Evolutionary conservation across 2,113 vertebrate genomes (phyloP), one percentile per base, ranked within the genome.

Genomic region (Xiphorhynchus elegans): DNA sequence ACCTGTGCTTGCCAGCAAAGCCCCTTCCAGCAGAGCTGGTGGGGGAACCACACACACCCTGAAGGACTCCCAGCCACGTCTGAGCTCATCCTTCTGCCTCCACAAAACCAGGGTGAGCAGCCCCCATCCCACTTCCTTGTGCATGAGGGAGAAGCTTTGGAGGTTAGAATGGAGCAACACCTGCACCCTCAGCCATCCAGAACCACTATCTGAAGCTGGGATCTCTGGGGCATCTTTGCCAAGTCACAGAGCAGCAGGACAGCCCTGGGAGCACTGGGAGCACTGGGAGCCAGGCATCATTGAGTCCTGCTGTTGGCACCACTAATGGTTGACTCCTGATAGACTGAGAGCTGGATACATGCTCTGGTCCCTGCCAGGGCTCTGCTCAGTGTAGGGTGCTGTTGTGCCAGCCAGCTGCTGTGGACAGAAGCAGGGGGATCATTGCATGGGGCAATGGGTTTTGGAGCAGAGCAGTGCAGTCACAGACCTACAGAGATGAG

Each of bases 271-370:
- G 14, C 21, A 46, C 67, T 2, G 2, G 42, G n/a, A 79, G 33
- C 47, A 37, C 29, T 42, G 55, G 49, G 47, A 86, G 13, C 44
- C 2, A 3, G 33, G 2, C 5, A 1, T 18, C 23, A 0, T 1
- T 8, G 39, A 31, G 17, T 11, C 26, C 56, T 53, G 47, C 50
- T 58, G 7, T 1, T 39, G 78, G 31, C 70, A 42, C 37, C 23
- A 49, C 69, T 35, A 37, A 11, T 18, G 26, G 50, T 0, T 58
- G 46, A 2, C 7, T 62, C 25, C 50, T 35, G 19, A 4, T 5
- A 29, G 44, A 3, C 37, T 56, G 68, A 24, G 20, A 49, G 24
- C 49, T 56, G n/a, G 35, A 33, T 1, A 15, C 4, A 0, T 2
- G 4, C 35, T 79, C 26, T 21, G 21, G 7, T 18, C 59, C 58